A percentile compares a stretch with the other conserved stretches of the same genome.
Conservation (phyloP, 1,140 invertebrate species). For the Nasonia giraulti region DNA sequence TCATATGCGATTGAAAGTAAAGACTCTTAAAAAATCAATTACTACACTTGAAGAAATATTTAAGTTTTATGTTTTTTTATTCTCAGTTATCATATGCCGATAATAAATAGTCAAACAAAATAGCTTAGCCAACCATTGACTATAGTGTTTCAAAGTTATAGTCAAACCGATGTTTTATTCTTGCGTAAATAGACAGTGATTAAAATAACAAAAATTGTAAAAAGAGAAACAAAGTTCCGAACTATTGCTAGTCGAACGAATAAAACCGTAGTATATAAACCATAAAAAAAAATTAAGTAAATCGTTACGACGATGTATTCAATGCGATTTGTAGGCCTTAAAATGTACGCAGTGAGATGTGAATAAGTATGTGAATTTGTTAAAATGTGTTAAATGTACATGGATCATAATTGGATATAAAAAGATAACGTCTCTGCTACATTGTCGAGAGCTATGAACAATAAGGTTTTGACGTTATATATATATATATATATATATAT, state of each 20-base stretch:
- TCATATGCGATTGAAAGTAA: not conserved
- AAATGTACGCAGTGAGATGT: slow-evolving; percentile 14
- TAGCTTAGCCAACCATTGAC: not conserved
- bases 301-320: not conserved
- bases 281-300: slow-evolving; percentile 8
- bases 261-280: not conserved
- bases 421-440: not conserved
- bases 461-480: slow-evolving; percentile 34
- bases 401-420: not conserved
- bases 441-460: slow-evolving; percentile 49
- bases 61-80: not conserved
- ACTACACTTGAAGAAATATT: not conserved
- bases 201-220: slow-evolving; percentile 26
- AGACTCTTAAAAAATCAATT: not conserved
- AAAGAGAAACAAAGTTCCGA: not conserved
- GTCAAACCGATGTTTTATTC: not conserved
- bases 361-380: slow-evolving; percentile 48
- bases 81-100: not conserved
- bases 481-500: slow-evolving; percentile 35
- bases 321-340: slow-evolving; percentile 48
- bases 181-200: not conserved
- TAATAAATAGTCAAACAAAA: not conserved
- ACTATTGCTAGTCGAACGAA: slow-evolving; percentile 13
- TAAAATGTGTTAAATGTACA: slow-evolving; percentile 49
- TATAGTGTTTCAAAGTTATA: not conserved